Base-by-base conservation (phyloP, 2,888 invertebrate species). In the Chaetogeoica ovagalla region DNA sequence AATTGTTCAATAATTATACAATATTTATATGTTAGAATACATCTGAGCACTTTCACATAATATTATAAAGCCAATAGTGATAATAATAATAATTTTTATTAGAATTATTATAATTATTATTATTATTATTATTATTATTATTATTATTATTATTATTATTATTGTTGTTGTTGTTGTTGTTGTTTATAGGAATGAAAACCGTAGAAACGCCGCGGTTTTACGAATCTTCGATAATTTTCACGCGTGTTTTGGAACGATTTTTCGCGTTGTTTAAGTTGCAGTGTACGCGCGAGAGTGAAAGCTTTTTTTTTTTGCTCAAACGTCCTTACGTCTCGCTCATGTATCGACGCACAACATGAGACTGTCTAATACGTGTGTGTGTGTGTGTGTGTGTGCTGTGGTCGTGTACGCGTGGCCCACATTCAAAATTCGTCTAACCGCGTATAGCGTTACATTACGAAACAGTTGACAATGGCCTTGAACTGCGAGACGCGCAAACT, bases 401-500 rank as follows among this genome's bases (percentile, higher is more conserved):
- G 77, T 70, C 55, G 55, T 15, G 39, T 15, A 55, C 13, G 70
- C 62, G 62, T 79, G 77, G 77, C 77, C 70, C 43, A 79, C 70
- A 79, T 79, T 70, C 70, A 79, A 79, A 63, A 69, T 59, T 52
- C 48, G 23, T 23, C 39, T 52, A 55, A 66, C 37, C 76, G 48
- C 70, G 5, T 21, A n/a, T n/a, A 79, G 39, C 4, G 30, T 43
- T 57, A 55, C 19, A 55, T 70, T 79, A 70, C 55, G 77, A 79
- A 79, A 79, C 39, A 62, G n/a, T 17, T 62, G 69, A 1, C 9
- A 37, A 69, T 63, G 55, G 52, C 77, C 77, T 79, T 70, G 77
- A 79, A 79, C 77, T 62, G 77, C 4, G 52, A 30, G 30, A 30
- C 30, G 30, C 1, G 39, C 6, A 77, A 69, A 77, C 52, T 48